Percentiles rank a stretch among this genome's conserved stretches.
Conservation (phyloP, 2,113 vertebrate genomes). For the Elephas maximus region DNA sequence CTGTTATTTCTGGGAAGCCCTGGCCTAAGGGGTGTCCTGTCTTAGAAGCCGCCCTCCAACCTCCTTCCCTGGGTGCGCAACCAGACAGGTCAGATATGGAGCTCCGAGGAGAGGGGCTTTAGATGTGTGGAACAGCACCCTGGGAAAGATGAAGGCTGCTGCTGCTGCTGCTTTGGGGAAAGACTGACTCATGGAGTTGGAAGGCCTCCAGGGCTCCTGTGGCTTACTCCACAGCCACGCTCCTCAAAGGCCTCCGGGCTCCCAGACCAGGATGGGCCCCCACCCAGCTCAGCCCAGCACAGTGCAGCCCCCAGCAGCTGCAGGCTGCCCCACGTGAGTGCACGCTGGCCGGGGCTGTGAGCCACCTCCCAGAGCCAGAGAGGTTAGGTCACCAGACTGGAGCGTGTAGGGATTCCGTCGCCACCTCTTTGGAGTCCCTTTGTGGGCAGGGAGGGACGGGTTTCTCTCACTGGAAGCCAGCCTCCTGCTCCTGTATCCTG, state of each 20-base stretch:
- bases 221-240: not conserved
- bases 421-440: not conserved
- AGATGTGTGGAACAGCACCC: not conserved
- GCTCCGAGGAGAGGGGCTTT: not conserved
- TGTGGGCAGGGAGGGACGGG: not conserved
- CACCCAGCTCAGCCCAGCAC: not conserved
- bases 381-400: not conserved
- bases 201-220: not conserved
- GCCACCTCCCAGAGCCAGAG: rapidly evolving
- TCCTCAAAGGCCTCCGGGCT: not conserved
- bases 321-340: too few relatives aligned
- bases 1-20: not conserved
- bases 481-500: not conserved
- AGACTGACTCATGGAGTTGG: slow-evolving; percentile 4
- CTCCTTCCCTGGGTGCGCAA: not conserved
- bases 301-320: not conserved
- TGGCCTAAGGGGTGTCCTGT: not conserved
- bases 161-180: not conserved
- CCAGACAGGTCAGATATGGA: not conserved
- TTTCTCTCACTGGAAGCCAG: not conserved
- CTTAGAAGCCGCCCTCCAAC: not conserved
- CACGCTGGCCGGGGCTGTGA: rapidly evolving
- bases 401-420: not conserved
- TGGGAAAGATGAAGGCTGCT: not conserved
- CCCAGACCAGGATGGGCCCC: not conserved